Evolutionary conservation across 1,140 invertebrate genomes (phyloP).

Genomic region (Trachymyrmex septentrionalis): DNA sequence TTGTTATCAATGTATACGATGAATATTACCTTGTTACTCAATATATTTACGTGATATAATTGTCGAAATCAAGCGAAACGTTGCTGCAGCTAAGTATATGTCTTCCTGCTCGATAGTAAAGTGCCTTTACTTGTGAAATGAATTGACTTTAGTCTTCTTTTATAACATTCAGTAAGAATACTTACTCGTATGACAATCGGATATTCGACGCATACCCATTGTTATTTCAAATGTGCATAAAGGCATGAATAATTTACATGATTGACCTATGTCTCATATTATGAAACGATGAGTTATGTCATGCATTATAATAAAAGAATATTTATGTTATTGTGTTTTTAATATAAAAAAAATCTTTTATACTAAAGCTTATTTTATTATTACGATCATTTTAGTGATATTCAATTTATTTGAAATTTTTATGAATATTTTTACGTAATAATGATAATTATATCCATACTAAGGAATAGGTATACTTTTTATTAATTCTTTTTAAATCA

Average conservation of each 20-base stretch:
- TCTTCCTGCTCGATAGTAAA: background rate
- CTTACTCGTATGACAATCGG: background rate
- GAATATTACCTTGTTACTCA: constrained; percentile 11
- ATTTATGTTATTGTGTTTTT: background rate
- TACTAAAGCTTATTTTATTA: constrained; percentile 5
- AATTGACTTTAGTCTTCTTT: background rate
- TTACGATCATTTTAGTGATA: background rate
- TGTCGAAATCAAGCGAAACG: background rate
- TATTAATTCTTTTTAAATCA: background rate
- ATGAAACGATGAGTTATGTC: constrained; percentile 8
- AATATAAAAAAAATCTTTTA: background rate
- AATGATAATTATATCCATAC: background rate
- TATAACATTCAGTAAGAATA: constrained; percentile 8
- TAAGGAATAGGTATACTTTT: background rate
- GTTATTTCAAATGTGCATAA: background rate
- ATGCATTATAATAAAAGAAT: background rate
- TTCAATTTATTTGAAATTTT: background rate
- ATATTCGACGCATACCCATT: background rate
- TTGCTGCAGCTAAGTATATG: no score
- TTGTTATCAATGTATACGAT: background rate
- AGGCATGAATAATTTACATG: constrained; percentile 39
- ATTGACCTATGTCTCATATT: constrained; percentile 19
- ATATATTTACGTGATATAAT: constrained; percentile 10
- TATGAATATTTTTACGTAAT: background rate
- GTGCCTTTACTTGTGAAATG: background rate